Evolutionary conservation across 2,888 invertebrate genomes (phyloP).

Genomic region (Melieria picta): DNA sequence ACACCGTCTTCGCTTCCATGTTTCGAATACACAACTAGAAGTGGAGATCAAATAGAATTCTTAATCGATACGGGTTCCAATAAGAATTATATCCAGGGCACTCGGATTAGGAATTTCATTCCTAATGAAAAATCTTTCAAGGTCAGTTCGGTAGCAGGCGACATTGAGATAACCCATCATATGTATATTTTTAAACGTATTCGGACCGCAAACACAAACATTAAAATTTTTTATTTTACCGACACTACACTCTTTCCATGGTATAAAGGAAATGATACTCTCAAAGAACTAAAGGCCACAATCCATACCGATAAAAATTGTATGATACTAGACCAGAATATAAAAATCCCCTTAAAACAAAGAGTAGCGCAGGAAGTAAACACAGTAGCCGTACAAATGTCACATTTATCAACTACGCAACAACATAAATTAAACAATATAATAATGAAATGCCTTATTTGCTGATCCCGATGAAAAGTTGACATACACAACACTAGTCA

Average conservation of each 20-base stretch:
- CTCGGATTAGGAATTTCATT: constrained; percentile 13
- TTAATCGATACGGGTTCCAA: constrained; percentile 27
- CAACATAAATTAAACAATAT: neutral
- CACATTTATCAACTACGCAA: neutral
- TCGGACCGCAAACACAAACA: neutral
- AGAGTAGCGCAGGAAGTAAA: neutral
- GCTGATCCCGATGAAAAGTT: constrained; percentile 1
- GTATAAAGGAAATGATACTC: neutral
- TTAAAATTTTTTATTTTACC: too few relatives aligned
- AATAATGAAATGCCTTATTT: neutral
- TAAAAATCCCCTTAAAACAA: constrained; percentile 1
- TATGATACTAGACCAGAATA: neutral
- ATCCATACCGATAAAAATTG: constrained; percentile 1
- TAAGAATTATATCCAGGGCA: constrained; percentile 25
- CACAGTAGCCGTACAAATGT: neutral
- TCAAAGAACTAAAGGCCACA: neutral
- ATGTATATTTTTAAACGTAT: constrained; percentile 4
- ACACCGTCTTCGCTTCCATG: constrained; percentile 20
- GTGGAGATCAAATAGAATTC: constrained; percentile 21
- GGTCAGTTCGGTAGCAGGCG: constrained; percentile 21
- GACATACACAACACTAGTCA: too few relatives aligned
- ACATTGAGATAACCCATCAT: constrained; percentile 27
- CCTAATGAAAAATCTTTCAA: constrained; percentile 23
- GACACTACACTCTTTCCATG: too few relatives aligned
- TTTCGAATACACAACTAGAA: constrained; percentile 15